Percentiles rank a stretch among this genome's conserved stretches.
These are phyloP conservation scores for Formica exsecta DNA, from an alignment of 1,140 invertebrate species.

Conservation along the genomic window DNA sequence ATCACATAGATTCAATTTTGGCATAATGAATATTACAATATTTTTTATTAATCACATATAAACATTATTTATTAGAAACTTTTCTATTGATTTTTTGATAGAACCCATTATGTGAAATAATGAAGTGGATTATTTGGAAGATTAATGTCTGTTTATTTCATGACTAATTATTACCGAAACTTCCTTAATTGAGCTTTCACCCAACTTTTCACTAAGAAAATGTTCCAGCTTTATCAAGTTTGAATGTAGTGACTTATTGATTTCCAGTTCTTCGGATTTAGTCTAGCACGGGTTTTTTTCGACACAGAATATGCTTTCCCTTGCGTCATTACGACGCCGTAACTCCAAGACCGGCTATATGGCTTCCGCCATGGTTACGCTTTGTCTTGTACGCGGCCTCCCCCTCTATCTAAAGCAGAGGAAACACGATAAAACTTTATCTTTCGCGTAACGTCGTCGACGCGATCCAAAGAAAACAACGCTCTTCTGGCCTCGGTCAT, in stretches of 20 bases:
- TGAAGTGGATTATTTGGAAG: not conserved
- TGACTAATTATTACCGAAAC: not conserved
- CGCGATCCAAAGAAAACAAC: conserved; percentile 72
- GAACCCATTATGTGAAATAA: not conserved
- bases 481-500: conserved; percentile 4
- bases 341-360: not conserved
- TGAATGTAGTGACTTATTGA: not conserved
- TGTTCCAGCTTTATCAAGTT: conserved; percentile 4
- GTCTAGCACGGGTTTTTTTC: not conserved
- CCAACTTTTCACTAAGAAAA: conserved; percentile 10
- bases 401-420: conserved; percentile 16
- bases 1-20: not conserved
- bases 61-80: conserved; percentile 5
- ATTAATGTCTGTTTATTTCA: not conserved
- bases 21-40: not conserved
- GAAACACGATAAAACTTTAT: conserved; percentile 73
- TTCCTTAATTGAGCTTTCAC: not conserved
- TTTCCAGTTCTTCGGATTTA: not conserved
- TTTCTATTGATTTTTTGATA: conserved; percentile 19
- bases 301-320: not conserved
- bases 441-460: conserved; percentile 44
- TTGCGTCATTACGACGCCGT: not conserved
- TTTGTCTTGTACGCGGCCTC: conserved; percentile 23
- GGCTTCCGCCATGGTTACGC: conserved; percentile 9
- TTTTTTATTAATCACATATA: not conserved